Percentiles rank a stretch among this genome's conserved stretches.
Conservation (phyloP, 2,797 vertebrate genomes). For the Scolopax bukidnonensis region DNA sequence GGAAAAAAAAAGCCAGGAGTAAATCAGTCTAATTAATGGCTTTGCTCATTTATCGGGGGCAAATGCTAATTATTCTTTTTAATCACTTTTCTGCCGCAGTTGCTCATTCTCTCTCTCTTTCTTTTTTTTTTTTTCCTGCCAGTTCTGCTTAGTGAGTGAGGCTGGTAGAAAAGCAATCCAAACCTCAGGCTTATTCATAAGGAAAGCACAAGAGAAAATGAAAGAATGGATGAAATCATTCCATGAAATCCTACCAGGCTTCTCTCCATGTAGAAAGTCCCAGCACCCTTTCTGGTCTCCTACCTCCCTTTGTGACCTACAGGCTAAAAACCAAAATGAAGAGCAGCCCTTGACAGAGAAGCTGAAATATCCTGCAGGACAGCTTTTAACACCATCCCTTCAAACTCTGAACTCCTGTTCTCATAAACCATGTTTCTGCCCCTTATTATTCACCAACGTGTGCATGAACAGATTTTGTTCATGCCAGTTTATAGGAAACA, state of each 20-base stretch:
- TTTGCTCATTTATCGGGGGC: conserved; percentile 88
- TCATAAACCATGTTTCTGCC: background rate
- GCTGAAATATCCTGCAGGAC: background rate
- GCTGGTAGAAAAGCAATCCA: conserved; percentile 53
- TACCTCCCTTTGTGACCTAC: background rate
- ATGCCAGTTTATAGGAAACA: background rate
- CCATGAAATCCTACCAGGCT: background rate
- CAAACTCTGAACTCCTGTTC: background rate
- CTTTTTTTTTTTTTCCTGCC: conserved; percentile 46
- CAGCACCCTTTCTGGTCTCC: background rate
- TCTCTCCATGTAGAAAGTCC: background rate
- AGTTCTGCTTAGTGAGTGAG: conserved; percentile 47
- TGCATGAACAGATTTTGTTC: background rate
- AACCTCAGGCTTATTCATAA: conserved; percentile 60
- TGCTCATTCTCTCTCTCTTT: conserved; percentile 46
- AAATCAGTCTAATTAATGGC: conserved; percentile 89
- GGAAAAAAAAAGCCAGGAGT: conserved; percentile 80
- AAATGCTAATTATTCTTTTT: conserved; percentile 91
- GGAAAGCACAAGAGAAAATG: conserved; percentile 48
- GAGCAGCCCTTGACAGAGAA: background rate
- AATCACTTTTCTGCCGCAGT: conserved; percentile 88
- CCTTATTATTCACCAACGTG: background rate
- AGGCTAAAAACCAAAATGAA: background rate
- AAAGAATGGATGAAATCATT: conserved; percentile 25
- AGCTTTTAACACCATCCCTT: background rate